Conservation (phyloP, 2,113 vertebrate genomes). For the Dinomys branickii region DNA sequence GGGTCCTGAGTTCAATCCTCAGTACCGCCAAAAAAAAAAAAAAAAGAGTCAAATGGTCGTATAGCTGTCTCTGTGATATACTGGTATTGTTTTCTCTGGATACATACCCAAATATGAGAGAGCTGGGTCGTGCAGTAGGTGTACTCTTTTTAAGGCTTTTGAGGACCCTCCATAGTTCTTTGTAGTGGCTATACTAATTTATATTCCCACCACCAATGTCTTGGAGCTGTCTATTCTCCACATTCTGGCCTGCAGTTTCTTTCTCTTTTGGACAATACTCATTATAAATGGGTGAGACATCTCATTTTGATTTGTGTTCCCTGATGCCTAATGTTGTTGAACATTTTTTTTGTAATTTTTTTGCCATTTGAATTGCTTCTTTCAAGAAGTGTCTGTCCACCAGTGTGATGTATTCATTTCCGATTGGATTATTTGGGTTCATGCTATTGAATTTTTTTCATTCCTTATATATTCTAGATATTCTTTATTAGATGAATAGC, state of each 20-base stretch:
- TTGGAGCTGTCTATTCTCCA: not conserved
- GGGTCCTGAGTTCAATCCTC: too few relatives aligned
- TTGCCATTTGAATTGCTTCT: not conserved
- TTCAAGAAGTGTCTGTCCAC: not conserved
- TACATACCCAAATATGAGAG: not conserved
- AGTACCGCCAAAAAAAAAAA: too few relatives aligned
- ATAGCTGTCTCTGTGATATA: too few relatives aligned
- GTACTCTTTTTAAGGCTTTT: not conserved
- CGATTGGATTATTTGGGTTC: not conserved
- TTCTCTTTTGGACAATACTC: not conserved
- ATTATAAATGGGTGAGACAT: too few relatives aligned
- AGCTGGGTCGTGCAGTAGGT: not conserved
- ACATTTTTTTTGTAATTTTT: too few relatives aligned
- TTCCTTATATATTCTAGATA: too few relatives aligned
- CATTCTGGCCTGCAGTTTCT: not conserved
- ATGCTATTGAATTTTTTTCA: not conserved
- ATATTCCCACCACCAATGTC: not conserved
- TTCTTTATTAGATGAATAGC: not conserved
- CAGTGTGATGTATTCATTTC: not conserved
- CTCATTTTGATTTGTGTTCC: not conserved
- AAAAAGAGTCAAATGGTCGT: too few relatives aligned
- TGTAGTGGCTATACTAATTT: not conserved
- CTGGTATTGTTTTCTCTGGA: not conserved
- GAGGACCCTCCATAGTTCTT: not conserved
- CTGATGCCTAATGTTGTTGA: not conserved